A percentile compares a stretch with the other conserved stretches of the same genome.
phyloP scores from a whole-genome alignment of 2,888 invertebrate species.

The Aleiodes alternator region DNA sequence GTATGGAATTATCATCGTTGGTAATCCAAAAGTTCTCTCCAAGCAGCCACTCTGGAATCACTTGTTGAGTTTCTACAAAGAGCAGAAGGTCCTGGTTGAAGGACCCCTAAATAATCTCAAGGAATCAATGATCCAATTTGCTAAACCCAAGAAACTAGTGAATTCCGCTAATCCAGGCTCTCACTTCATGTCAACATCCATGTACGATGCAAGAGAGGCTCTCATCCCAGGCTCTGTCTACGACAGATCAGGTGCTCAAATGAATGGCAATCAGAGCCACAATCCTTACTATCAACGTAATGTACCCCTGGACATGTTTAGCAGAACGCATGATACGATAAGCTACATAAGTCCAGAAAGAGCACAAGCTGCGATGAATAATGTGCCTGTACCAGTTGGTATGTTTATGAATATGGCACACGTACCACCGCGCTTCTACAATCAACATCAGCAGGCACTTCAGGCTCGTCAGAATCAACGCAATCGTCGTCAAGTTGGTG shows the following conservation, averaged over 20 bases:
- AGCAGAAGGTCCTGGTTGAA: slow-evolving; percentile 96
- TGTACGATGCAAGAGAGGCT: slow-evolving; percentile 97
- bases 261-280: slow-evolving; percentile 70
- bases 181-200: slow-evolving; percentile 97
- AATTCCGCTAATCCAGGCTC: slow-evolving; percentile 97
- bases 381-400: slow-evolving; percentile 93
- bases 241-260: slow-evolving; percentile 81
- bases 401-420: slow-evolving; percentile 95
- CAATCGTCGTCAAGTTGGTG: slow-evolving; percentile 62
- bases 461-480: slow-evolving; percentile 78
- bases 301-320: slow-evolving; percentile 80
- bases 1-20: slow-evolving; percentile 98
- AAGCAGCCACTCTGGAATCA: slow-evolving; percentile 99
- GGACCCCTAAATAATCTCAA: slow-evolving; percentile 98
- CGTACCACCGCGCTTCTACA: slow-evolving; percentile 85
- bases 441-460: slow-evolving; percentile 84
- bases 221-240: slow-evolving; percentile 95
- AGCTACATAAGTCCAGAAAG: slow-evolving; percentile 94
- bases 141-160: slow-evolving; percentile 96
- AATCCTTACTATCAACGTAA: slow-evolving; percentile 74
- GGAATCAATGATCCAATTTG: slow-evolving; percentile 96
- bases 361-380: slow-evolving; percentile 84
- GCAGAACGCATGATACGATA: slow-evolving; percentile 90
- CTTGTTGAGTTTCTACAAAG: slow-evolving; percentile 96
- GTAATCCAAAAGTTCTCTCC: slow-evolving; percentile 98